Conservation (phyloP, 1,140 invertebrate genomes). For the Archivesica marissinica region DNA sequence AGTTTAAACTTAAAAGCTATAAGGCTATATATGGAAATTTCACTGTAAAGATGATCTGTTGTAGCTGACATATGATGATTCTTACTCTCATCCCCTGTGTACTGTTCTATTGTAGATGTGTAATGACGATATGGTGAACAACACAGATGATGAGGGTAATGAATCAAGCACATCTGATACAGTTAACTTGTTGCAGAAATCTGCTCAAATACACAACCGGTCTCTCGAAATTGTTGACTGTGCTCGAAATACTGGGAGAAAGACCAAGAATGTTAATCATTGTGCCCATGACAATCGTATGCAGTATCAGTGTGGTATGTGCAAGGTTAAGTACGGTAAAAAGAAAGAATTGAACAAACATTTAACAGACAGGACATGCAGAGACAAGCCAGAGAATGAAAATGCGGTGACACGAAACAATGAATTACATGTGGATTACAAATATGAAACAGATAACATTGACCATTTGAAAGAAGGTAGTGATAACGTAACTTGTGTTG, state of each 20-base stretch:
- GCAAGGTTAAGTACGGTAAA: neutral
- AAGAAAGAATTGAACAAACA: conserved; percentile 8
- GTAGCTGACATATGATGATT: no score
- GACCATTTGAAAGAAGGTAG: neutral
- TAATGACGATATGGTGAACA: neutral
- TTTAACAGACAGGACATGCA: neutral
- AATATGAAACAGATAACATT: neutral
- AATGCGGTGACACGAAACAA: neutral
- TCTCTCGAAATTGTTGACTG: neutral
- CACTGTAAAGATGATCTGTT: no score
- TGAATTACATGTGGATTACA: neutral
- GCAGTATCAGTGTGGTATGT: conserved; percentile 17
- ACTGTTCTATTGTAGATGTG: conserved; percentile 18
- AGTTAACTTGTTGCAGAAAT: neutral
- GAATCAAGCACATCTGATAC: neutral
- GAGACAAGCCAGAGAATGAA: neutral
- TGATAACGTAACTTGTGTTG: neutral
- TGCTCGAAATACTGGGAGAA: neutral
- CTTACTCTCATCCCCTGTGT: no score
- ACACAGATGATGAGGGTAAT: conserved; percentile 16
- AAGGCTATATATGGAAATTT: no score
- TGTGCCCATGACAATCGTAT: neutral
- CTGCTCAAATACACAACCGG: neutral
- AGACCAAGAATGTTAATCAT: neutral
- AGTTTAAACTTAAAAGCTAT: no score